Percentiles rank a stretch among this genome's conserved stretches.
These are phyloP conservation scores for Beroe ovata DNA, from an alignment of 37 sponge, comb jelly and placozoan species.

Conservation along the genomic window DNA sequence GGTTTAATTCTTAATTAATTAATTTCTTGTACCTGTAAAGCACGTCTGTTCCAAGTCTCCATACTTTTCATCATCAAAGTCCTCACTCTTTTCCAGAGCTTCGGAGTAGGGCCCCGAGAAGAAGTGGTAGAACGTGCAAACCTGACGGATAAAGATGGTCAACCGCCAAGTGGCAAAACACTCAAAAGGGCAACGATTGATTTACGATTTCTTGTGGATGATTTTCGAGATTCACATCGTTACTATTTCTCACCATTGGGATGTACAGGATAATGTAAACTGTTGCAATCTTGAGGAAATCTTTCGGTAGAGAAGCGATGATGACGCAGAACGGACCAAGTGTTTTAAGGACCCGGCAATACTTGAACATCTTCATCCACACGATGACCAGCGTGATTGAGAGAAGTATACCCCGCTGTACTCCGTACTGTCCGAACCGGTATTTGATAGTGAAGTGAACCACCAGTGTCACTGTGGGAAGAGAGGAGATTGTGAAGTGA, in stretches of 20 bases:
- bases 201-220: too few relatives aligned
- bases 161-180: too few relatives aligned
- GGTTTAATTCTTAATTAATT: too few relatives aligned
- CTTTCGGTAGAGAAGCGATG: conserved; percentile 27
- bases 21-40: conserved; percentile 55
- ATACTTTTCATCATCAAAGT: conserved; percentile 18
- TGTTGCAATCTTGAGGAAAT: conserved; percentile 28
- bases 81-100: background rate
- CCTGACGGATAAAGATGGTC: too few relatives aligned
- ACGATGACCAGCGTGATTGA: conserved; percentile 43
- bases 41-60: conserved; percentile 10
- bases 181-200: too few relatives aligned
- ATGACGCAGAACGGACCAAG: conserved; percentile 61
- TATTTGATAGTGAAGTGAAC: conserved; percentile 56
- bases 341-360: conserved; percentile 34
- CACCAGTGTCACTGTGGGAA: conserved; percentile 26
- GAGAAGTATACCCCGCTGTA: conserved; percentile 20
- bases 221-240: too few relatives aligned
- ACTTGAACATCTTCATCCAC: conserved; percentile 60
- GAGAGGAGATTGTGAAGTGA: conserved; percentile 30
- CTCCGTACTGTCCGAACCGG: background rate
- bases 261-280: conserved; percentile 65
- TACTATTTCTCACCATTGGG: conserved; percentile 54
- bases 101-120: conserved; percentile 27
- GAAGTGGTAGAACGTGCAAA: conserved; percentile 32